Conservation (phyloP, 2,888 invertebrate species). For the Pelosia muscerda region DNA sequence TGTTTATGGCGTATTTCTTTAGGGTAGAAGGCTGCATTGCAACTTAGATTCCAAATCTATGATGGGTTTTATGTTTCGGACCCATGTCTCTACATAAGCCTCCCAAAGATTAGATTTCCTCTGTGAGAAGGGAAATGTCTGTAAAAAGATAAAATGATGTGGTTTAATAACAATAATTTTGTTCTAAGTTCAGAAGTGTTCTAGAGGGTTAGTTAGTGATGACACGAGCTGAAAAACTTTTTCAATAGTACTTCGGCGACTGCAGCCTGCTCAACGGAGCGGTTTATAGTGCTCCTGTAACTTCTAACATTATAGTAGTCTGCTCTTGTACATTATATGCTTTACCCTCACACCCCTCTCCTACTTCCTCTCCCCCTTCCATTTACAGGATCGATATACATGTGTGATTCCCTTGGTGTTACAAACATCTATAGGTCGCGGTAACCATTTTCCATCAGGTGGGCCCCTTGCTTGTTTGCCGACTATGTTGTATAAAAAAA, state of each 20-base stretch:
- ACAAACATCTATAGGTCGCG: too few species aligned
- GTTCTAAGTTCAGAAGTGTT: neutral
- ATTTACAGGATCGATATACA: too few species aligned
- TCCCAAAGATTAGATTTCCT: neutral
- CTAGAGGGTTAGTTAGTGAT: neutral
- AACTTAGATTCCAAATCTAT: neutral
- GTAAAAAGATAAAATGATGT: neutral
- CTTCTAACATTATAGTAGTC: too few species aligned
- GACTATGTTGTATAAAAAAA: too few species aligned
- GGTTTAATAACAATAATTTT: neutral
- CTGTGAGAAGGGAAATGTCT: neutral
- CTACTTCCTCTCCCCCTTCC: too few species aligned
- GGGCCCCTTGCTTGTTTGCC: too few species aligned
- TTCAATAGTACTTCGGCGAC: neutral
- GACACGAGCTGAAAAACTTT: neutral
- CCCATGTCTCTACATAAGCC: neutral
- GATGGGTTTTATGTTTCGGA: neutral
- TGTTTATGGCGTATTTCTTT: neutral
- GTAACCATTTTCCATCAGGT: too few species aligned
- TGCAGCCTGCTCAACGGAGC: too few species aligned
- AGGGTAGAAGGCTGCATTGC: neutral
- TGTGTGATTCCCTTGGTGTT: too few species aligned
- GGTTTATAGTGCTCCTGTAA: too few species aligned
- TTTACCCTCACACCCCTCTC: too few species aligned
- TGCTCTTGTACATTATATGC: too few species aligned